Evolutionary conservation across 2,113 vertebrate genomes (phyloP).

Genomic region (Apeltes quadracus): DNA sequence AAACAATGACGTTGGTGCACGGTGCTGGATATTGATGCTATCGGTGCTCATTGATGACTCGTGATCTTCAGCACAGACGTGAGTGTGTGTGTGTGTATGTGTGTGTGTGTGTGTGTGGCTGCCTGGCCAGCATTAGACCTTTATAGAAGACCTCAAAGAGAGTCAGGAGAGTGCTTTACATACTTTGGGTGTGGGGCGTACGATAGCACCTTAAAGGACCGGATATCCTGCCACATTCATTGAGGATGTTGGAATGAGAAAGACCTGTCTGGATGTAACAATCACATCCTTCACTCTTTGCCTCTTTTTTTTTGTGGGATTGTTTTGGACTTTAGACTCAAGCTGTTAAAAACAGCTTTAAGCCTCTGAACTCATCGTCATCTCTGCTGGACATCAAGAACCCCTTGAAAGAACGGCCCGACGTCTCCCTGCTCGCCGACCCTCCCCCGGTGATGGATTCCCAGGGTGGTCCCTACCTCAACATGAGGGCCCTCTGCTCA

Average conservation of each 20-base stretch:
- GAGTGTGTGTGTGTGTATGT: conserved; percentile 17
- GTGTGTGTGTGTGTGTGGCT: neutral
- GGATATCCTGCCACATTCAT: neutral
- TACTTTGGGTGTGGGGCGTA: conserved; percentile 5
- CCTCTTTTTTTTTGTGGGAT: neutral
- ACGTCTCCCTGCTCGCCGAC: neutral
- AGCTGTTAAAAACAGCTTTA: too few species aligned
- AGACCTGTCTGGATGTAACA: neutral
- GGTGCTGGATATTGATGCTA: conserved; percentile 20
- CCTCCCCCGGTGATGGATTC: conserved; percentile 76
- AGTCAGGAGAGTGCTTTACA: conserved; percentile 3
- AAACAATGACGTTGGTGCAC: neutral
- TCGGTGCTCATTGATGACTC: conserved; percentile 18
- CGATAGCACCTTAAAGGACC: neutral
- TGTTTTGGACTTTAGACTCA: neutral
- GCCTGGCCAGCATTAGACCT: neutral
- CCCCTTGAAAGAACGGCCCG: neutral
- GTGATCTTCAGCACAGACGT: conserved; percentile 26
- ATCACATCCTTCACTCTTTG: neutral
- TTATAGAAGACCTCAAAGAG: neutral
- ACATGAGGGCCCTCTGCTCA: conserved; percentile 84
- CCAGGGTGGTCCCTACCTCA: conserved; percentile 81
- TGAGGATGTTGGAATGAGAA: neutral
- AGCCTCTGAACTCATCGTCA: too few species aligned
- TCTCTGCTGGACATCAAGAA: neutral